Conservation (phyloP, 2,113 vertebrate genomes). For the Phylloscopus whistleri region DNA sequence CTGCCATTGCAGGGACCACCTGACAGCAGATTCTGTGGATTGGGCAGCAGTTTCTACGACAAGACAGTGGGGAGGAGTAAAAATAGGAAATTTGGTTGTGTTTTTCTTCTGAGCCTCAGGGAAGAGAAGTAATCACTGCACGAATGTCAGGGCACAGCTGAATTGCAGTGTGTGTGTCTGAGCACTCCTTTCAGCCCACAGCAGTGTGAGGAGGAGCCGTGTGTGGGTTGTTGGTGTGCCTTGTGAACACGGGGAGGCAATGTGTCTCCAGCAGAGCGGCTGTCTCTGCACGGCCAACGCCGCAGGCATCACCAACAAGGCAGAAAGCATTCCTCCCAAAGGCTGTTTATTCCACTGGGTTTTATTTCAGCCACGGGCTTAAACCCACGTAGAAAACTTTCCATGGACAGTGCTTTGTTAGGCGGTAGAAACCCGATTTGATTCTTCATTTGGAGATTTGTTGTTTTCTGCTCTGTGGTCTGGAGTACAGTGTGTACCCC, state of each 20-base stretch:
- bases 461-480: background rate
- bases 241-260: background rate
- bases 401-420: background rate
- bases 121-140: background rate
- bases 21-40: background rate
- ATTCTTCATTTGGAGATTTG: background rate
- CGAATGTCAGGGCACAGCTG: background rate
- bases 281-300: background rate
- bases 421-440: accelerated
- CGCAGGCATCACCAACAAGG: background rate
- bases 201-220: background rate
- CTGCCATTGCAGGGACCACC: background rate
- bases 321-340: background rate
- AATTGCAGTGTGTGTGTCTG: background rate
- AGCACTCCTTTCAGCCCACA: background rate
- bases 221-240: background rate
- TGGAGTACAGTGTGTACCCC: background rate
- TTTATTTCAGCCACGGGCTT: background rate
- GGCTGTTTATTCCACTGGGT: background rate
- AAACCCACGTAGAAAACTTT: background rate
- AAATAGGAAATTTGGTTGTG: background rate
- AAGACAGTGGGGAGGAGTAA: background rate
- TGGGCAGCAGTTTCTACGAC: background rate
- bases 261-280: background rate
- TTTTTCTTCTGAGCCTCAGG: background rate